Base-by-base conservation (phyloP, 2,888 invertebrate genomes). In the Automeris io region DNA sequence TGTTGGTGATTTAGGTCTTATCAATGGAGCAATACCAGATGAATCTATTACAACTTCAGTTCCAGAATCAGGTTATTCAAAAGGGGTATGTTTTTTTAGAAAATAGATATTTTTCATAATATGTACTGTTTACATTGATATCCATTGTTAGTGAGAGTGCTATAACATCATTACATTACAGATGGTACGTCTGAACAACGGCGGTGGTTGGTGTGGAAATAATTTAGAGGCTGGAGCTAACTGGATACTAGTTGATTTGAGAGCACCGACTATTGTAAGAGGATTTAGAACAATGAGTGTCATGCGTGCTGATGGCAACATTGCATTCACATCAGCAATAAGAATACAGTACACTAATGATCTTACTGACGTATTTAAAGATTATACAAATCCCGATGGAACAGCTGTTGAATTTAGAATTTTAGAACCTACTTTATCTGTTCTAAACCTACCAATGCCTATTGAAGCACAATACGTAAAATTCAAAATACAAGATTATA, bases 271-370 rank as follows among this genome's bases (percentile, higher is more conserved):
- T 0, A 93, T 97, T 18, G 90, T 97, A 40, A 89, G 96, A 57
- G 97, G 97, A 7, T 97, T 97, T 77, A 89, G 96, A 51, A 96
- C 96, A 1, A 96, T 95, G 89, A 94, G 95, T 35, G 95, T 96
- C 0, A 90, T 92, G 59, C 89, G 96, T 45, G 89, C 90, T 11
- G 95, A 96, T 57, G 94, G 93, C 35, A 94, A 91, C 54, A 87
- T 94, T 41, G 97, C 97, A 0, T 97, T 95, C 61, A 95, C 97
- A 5, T 94, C 96, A 1, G 96, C 96, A 0, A 94, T 97, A 37
- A 90, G 96, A 53, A 92, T 95, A 55, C 92, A 95, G 73, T 96
- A 95, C 67, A 93, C 95, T 0, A 95, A 97, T 61, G 93, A 96
- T 58, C 82, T 97, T 43, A 95, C 96, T 0, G 97, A 97, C 63